Base-by-base conservation (phyloP, 2,113 vertebrate genomes). In the Archocentrus centrarchus region DNA sequence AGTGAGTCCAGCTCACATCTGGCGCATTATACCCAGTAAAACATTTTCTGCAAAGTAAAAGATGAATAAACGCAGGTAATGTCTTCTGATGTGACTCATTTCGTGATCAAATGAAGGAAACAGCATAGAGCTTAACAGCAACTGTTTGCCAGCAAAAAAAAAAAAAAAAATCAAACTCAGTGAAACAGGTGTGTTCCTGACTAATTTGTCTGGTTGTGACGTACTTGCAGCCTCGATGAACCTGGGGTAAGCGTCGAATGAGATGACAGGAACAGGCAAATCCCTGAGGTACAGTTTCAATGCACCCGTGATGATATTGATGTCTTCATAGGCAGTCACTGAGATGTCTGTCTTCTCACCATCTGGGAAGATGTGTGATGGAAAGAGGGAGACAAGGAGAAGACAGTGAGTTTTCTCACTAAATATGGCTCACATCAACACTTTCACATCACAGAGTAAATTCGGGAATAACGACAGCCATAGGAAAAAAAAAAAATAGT, bases 271-370 rank as follows among this genome's bases (percentile, higher is more conserved):
- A 95, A 99, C 99, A 55, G 99, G 99, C 94, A 99, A 95, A 93
- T 99, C 99, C 97, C 99, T 97, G 95, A 99, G 99, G 97, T 99
- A 99, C 90, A 99, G 96, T 96, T 99, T 99, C 94, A 99, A 97
- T 35, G 99, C 99, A 75, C 99, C 98, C 39, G 98, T 98, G 96
- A 99, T 99, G 95, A 99, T 97, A 94, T 99, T 99, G 96, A 99
- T 99, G 95, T 99, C 99, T 97, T 99, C 99, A 96, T 99, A 99
- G 93, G 97, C 96, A 88, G 97, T 98, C 93, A 98, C 97, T 83
- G 99, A 99, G 96, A 99, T 99, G 95, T 99, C 99, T 87, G 98
- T 98, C 94, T 99, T 99, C 94, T 99, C 99, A 8, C 99, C 99
- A 93, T 99, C 99, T 99, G 95, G 90, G 79, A 83, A 81, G 77